Evolutionary conservation across 53 echinoderm and acorn worm genomes (phyloP).

Genomic region (Echinarachnius parma): DNA sequence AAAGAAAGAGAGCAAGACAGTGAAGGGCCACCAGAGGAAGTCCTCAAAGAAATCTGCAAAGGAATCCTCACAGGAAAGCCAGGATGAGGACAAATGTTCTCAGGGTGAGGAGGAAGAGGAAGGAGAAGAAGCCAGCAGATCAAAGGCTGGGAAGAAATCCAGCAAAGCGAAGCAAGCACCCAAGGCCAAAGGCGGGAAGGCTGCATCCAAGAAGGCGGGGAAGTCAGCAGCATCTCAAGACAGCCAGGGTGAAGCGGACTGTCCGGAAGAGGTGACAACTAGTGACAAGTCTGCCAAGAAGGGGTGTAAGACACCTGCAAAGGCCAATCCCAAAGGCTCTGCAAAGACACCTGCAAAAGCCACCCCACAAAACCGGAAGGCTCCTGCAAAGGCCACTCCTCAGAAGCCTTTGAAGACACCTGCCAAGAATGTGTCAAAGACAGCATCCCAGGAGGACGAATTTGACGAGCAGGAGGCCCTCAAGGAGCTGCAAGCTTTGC

Average conservation of each 20-base stretch:
- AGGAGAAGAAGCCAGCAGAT: not conserved
- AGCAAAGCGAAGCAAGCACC: not conserved
- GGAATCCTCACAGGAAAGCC: constrained; percentile 16
- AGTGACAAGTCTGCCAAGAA: not conserved
- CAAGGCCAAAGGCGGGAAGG: not conserved
- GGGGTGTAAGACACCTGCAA: not conserved
- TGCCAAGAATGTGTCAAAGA: not conserved
- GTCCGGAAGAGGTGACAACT: not conserved
- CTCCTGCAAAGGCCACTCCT: constrained; percentile 5
- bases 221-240: constrained; percentile 2
- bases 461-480: constrained; percentile 16
- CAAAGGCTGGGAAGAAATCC: constrained; percentile 8
- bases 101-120: not conserved
- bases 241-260: not conserved
- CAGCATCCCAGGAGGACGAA: not conserved
- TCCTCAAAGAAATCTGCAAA: constrained; percentile 14
- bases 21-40: not conserved
- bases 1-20: not conserved
- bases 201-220: not conserved
- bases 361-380: not conserved
- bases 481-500: constrained; percentile 23
- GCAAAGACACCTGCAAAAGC: not conserved
- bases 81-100: constrained; percentile 11
- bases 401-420: constrained; percentile 11
- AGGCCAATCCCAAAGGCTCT: not conserved